These are phyloP conservation scores for Lophochroa leadbeateri DNA, from an alignment of 2,113 vertebrate genomes.

Conservation along the genomic window DNA sequence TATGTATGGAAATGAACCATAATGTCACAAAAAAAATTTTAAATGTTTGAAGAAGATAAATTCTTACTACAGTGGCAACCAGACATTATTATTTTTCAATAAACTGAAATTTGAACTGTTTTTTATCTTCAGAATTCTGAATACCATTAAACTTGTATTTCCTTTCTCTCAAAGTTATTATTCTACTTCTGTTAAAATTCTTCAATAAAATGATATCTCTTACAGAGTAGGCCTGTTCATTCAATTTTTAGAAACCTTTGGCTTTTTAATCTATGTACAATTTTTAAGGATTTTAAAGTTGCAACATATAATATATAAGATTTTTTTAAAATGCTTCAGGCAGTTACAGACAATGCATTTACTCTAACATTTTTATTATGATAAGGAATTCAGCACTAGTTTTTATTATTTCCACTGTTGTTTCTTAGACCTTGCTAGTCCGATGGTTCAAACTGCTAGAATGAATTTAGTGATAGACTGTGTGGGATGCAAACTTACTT, in stretches of 20 bases:
- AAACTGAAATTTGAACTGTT: not conserved
- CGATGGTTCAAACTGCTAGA: not conserved
- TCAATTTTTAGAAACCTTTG: not conserved
- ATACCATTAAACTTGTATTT: not conserved
- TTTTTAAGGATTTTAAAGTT: not conserved
- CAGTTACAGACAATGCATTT: not conserved
- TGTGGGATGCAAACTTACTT: not conserved
- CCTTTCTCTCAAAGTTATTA: not conserved
- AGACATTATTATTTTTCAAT: not conserved
- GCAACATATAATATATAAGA: not conserved
- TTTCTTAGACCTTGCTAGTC: not conserved
- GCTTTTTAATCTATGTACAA: not conserved
- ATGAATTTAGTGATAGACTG: not conserved
- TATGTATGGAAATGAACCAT: not conserved
- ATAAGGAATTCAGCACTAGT: not conserved
- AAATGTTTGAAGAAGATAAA: not conserved
- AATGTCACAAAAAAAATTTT: not conserved
- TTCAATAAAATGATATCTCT: not conserved
- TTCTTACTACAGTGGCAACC: not conserved
- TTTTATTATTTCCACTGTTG: not conserved
- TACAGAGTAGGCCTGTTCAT: not conserved
- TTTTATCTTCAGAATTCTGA: not conserved
- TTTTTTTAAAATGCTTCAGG: not conserved
- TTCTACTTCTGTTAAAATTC: not conserved
- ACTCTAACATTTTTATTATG: not conserved